These are phyloP conservation scores for Lates japonicus DNA, from an alignment of 2,797 vertebrate genomes.

Conservation along the genomic window DNA sequence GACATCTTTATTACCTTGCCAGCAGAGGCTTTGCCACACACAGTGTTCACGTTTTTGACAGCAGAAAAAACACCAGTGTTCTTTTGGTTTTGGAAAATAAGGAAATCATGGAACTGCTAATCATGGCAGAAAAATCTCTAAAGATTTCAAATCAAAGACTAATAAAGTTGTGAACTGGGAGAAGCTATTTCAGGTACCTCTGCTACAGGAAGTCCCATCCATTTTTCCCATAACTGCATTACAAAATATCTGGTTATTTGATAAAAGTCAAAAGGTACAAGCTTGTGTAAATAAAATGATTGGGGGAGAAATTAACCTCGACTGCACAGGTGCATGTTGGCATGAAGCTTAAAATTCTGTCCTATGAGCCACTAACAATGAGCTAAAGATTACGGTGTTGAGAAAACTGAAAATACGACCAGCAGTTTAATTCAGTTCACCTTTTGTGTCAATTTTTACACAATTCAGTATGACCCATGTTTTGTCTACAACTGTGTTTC, in stretches of 20 bases:
- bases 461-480: background rate
- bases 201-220: too few species aligned
- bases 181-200: background rate
- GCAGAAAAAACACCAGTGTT: conserved; percentile 50
- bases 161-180: background rate
- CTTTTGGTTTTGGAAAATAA: conserved; percentile 34
- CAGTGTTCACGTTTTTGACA: conserved; percentile 69
- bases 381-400: background rate
- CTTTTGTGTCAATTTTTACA: background rate
- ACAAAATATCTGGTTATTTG: background rate
- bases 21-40: conserved; percentile 52
- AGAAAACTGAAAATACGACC: background rate
- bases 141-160: background rate
- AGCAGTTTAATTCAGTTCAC: background rate
- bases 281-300: background rate
- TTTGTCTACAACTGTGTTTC: background rate
- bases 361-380: background rate
- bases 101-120: conserved; percentile 10
- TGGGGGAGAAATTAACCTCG: background rate
- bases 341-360: background rate
- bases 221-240: background rate
- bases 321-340: too few species aligned
- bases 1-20: conserved; percentile 79
- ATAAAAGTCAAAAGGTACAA: background rate
- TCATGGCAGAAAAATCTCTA: background rate